Evolutionary conservation across 2,113 vertebrate species (phyloP), one percentile per base, ranked within the genome.

Genomic region (Riparia riparia): DNA sequence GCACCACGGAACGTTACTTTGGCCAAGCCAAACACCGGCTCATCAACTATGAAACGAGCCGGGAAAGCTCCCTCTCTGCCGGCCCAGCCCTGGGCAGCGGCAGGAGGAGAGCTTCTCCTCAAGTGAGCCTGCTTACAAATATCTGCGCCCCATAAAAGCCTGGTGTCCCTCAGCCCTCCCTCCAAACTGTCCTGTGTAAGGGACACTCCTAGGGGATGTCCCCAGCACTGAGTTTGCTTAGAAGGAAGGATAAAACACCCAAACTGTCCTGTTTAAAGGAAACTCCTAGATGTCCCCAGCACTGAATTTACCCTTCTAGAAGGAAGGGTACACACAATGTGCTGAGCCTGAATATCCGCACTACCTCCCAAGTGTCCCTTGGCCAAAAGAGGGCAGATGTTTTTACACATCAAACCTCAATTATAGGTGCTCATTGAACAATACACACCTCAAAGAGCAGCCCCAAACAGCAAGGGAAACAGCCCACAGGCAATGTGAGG

Each of bases 141-240:
- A 2, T 14, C 37, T 0, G 2, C 3, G 1, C 15, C n/a, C 26
- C 12, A 1, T 26, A 47, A 84, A 86, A 17, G 2, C 16, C 12
- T 19, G 1, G 5, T 10, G 0, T 41, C 34, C 12, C 22, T 12
- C 71, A 81, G 21, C 5, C 2, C 20, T 73, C 39, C 37, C 66
- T 63, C 56, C 18, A 14, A 25, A 19, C 20, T 56, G 17, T 45
- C 8, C 42, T 24, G 22, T 25, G 39, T 25, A 15, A 63, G 37
- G 47, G 25, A 61, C 49, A 19, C 12, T 65, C 58, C 11, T 0
- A 12, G 17, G 51, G 15, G 49, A 50, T 25, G 24, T 26, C 39
- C 26, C 47, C 49, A 49, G 49, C 49, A 49, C 44, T 20, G 44
- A 45, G 19, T 20, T 45, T 84, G 12, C 13, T n/a, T n/a, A 14